Evolutionary conservation across 2,888 invertebrate species (phyloP).

Genomic region (Rhagonycha fulva): DNA sequence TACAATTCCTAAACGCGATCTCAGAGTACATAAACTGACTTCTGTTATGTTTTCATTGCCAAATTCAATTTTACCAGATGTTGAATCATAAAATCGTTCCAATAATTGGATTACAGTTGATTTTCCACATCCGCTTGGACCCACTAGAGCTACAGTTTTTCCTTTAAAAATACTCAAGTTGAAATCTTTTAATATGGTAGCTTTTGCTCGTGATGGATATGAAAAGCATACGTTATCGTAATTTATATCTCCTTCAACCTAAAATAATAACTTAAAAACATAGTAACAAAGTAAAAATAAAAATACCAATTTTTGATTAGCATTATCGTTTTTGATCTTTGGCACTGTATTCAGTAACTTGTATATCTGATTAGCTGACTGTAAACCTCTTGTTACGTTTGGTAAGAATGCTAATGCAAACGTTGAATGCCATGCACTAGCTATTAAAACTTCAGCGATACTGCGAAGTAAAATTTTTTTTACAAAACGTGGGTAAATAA

Average conservation of each 20-base stretch:
- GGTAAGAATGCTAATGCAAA: neutral
- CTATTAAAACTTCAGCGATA: neutral
- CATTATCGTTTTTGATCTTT: constrained; percentile 47
- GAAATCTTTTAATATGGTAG: constrained; percentile 63
- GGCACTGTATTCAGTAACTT: neutral
- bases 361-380: neutral
- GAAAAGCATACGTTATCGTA: constrained; percentile 71
- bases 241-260: constrained; percentile 68
- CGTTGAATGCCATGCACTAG: constrained; percentile 29
- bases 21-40: constrained; percentile 51
- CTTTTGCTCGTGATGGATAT: constrained; percentile 77
- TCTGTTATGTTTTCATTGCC: constrained; percentile 43
- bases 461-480: neutral
- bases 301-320: neutral
- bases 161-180: constrained; percentile 65
- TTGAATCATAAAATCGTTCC: constrained; percentile 82
- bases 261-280: neutral
- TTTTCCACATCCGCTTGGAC: constrained; percentile 85
- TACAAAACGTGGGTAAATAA: neutral
- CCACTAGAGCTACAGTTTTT: constrained; percentile 79
- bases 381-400: neutral
- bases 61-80: constrained; percentile 61
- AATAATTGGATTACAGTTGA: constrained; percentile 84
- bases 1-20: constrained; percentile 83
- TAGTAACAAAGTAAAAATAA: neutral